Conservation (phyloP, 2,888 invertebrate species). For the Calephelis perditalis region DNA sequence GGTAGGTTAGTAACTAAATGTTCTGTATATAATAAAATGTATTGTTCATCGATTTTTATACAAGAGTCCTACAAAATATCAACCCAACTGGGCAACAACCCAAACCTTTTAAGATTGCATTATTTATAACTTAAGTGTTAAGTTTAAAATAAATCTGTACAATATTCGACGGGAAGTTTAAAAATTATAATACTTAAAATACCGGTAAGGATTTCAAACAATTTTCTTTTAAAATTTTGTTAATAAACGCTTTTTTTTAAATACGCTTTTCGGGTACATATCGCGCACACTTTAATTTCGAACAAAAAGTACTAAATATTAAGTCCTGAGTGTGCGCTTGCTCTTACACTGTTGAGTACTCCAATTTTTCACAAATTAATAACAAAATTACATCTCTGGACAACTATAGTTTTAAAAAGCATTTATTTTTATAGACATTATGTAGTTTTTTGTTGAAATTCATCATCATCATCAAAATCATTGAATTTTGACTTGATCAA, state of each 20-base stretch:
- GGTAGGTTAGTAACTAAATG: conserved; percentile 67
- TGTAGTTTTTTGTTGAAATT: too few species aligned
- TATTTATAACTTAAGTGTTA: background rate
- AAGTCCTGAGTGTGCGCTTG: conserved; percentile 9
- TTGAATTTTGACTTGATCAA: too few species aligned
- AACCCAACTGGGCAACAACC: conserved; percentile 24
- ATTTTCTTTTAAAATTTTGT: too few species aligned
- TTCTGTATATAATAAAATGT: conserved; percentile 28
- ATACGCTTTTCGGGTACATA: background rate
- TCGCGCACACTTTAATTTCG: background rate
- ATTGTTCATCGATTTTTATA: conserved; percentile 67
- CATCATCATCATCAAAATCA: too few species aligned
- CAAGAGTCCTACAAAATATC: conserved; percentile 63
- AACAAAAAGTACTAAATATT: background rate
- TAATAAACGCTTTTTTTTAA: too few species aligned
- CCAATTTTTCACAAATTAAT: background rate
- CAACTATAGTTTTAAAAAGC: background rate
- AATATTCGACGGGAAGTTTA: background rate
- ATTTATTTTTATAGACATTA: background rate
- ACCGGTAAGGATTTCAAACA: too few species aligned
- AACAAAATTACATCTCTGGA: conserved; percentile 6
- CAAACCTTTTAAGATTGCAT: background rate
- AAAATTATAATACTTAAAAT: conserved; percentile 1
- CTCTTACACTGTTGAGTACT: background rate
- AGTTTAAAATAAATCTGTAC: background rate